phyloP scores from a whole-genome alignment of 2,888 invertebrate species.

The Spicauda simplicius region DNA sequence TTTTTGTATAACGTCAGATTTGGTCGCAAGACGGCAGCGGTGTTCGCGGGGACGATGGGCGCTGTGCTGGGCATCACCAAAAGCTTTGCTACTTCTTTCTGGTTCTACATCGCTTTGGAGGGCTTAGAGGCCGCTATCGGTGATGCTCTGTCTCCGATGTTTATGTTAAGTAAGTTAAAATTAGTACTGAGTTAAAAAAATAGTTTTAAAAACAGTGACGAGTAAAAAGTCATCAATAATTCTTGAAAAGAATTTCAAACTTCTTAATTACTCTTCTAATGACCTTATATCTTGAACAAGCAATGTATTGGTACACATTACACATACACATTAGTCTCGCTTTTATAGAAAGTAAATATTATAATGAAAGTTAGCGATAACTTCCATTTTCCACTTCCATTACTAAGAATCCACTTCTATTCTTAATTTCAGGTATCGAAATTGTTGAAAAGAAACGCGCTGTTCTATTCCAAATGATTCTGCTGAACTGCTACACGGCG shows the following conservation, averaged over 20 bases:
- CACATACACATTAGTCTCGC: no score
- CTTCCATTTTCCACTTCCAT: no score
- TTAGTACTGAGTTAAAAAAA: no score
- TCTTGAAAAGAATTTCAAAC: no score
- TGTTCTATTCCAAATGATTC: conserved; percentile 74
- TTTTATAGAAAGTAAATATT: no score
- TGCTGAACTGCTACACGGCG: conserved; percentile 73
- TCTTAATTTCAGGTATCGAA: conserved; percentile 65
- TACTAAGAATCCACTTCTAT: no score
- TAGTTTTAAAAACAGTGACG: no score
- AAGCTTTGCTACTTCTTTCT: conserved; percentile 67
- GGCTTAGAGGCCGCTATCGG: conserved; percentile 73
- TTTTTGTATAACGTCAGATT: conserved; percentile 56
- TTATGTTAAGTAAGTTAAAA: conserved; percentile 75
- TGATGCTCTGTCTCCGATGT: conserved; percentile 76
- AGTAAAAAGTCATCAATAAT: no score
- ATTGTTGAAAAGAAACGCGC: conserved; percentile 73
- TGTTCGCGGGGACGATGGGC: conserved; percentile 72
- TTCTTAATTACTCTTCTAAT: no score
- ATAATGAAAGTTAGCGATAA: no score
- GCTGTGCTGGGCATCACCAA: conserved; percentile 70
- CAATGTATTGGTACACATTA: no score
- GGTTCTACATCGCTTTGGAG: conserved; percentile 68
- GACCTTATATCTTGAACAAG: no score
- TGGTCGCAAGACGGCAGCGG: conserved; percentile 75